phyloP scores from a whole-genome alignment of 2,888 invertebrate genomes.

The Ormyrus thymus region DNA sequence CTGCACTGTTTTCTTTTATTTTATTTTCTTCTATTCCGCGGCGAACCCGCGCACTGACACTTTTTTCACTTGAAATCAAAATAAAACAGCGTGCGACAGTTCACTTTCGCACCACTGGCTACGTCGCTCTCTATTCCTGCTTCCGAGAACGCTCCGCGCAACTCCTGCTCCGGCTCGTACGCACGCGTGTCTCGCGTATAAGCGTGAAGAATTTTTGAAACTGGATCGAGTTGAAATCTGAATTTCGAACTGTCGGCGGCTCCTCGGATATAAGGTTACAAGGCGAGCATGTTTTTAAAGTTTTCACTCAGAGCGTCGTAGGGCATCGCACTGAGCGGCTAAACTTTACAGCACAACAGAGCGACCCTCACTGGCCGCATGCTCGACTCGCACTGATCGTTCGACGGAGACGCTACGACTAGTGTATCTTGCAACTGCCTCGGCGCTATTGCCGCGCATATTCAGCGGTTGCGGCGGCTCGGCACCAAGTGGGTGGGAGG shows the following conservation, averaged over 20 bases:
- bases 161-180: too few relatives aligned
- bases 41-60: neutral
- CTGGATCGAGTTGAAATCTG: neutral
- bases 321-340: slow-evolving; percentile 7
- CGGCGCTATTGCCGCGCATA: neutral
- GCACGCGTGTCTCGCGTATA: too few relatives aligned
- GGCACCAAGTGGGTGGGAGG: slow-evolving; percentile 25
- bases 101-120: neutral
- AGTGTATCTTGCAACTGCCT: slow-evolving; percentile 49
- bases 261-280: neutral
- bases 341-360: slow-evolving; percentile 8
- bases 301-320: slow-evolving; percentile 7
- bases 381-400: slow-evolving; percentile 60
- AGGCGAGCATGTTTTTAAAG: slow-evolving; percentile 31
- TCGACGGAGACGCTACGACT: slow-evolving; percentile 56
- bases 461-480: slow-evolving; percentile 14
- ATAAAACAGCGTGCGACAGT: neutral
- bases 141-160: too few relatives aligned
- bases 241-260: too few relatives aligned
- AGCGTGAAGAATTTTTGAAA: neutral
- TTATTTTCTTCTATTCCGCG: neutral
- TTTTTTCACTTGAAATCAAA: neutral
- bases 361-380: slow-evolving; percentile 55
- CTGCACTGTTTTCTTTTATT: neutral
- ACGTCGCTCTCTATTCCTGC: too few relatives aligned